Evolutionary conservation across 2,888 invertebrate species (phyloP).

Genomic region (Tachystola acroxantha): DNA sequence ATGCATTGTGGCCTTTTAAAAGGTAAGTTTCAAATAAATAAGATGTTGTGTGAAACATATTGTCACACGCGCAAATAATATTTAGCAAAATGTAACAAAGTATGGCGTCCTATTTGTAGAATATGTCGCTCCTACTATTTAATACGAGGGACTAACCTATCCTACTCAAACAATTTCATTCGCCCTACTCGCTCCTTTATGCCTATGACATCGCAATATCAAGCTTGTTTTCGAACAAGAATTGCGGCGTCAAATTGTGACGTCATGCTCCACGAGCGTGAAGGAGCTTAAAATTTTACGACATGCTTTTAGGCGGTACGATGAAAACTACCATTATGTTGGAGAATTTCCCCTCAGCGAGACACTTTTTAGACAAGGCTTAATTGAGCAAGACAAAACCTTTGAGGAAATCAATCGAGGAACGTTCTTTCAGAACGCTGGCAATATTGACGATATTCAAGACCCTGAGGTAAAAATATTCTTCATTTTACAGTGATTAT

Average conservation of each 20-base stretch:
- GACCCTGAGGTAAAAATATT: constrained; percentile 45
- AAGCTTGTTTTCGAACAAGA: not conserved
- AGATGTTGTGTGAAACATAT: no score
- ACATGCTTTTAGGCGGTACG: constrained; percentile 36
- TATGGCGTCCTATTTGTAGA: no score
- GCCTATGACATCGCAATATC: not conserved
- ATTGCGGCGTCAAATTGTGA: no score
- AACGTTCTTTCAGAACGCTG: constrained; percentile 49
- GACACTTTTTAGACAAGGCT: constrained; percentile 41
- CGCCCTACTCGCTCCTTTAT: no score
- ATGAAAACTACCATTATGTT: constrained; percentile 40
- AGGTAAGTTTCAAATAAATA: no score
- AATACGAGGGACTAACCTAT: no score
- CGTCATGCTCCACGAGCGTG: not conserved
- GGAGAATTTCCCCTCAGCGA: constrained; percentile 46
- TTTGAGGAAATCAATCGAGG: constrained; percentile 56
- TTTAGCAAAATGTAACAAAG: no score
- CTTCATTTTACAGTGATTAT: no score
- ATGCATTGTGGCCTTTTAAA: no score
- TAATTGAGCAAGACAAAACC: constrained; percentile 41
- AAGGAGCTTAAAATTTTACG: constrained; percentile 3
- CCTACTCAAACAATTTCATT: no score
- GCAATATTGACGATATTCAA: constrained; percentile 46
- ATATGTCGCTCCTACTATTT: no score
- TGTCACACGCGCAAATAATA: no score